Conservation (phyloP, 1,140 invertebrate species). For the Lepidurus apus region DNA sequence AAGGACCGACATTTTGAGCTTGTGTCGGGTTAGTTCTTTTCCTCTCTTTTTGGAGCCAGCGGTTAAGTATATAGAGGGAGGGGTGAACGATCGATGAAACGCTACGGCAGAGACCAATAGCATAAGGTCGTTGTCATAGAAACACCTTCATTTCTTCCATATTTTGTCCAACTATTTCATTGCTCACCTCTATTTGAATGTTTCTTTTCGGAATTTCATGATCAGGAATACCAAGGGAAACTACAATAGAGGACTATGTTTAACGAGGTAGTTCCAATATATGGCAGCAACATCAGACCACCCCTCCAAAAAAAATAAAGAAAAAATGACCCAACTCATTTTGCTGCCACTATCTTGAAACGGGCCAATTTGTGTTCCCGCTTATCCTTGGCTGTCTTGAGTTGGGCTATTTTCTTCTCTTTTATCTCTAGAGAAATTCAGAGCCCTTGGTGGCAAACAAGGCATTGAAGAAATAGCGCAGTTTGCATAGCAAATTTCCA, state of each 20-base stretch:
- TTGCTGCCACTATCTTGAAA: too few species aligned
- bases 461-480: neutral
- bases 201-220: too few species aligned
- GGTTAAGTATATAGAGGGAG: neutral
- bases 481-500: neutral
- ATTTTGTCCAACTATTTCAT: neutral
- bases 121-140: slow-evolving; percentile 19
- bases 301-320: too few species aligned
- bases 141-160: neutral
- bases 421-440: neutral
- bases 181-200: neutral
- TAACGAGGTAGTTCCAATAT: too few species aligned
- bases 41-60: neutral
- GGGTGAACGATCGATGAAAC: neutral
- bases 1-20: neutral
- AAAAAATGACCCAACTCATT: too few species aligned
- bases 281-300: too few species aligned
- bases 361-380: too few species aligned
- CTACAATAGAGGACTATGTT: too few species aligned
- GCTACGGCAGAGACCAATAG: neutral
- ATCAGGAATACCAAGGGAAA: too few species aligned
- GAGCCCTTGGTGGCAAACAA: neutral
- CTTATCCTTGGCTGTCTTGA: neutral
- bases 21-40: neutral
- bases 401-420: neutral